These are phyloP conservation scores for Neodontobutis hainanensis DNA, from an alignment of 2,113 vertebrate genomes.

Conservation along the genomic window DNA sequence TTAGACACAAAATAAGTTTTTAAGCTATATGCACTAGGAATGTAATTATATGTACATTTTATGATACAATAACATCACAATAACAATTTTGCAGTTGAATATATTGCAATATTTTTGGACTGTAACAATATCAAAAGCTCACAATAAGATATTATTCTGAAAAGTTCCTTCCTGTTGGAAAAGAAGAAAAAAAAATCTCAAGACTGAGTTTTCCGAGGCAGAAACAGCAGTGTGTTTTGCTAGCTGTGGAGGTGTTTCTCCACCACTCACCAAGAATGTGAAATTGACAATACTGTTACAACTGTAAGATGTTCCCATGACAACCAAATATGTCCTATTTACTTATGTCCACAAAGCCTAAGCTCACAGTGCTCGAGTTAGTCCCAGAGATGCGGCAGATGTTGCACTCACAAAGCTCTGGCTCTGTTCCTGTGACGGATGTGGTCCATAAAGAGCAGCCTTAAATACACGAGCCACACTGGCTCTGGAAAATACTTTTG, in stretches of 20 bases:
- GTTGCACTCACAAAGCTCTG: slow-evolving; percentile 7
- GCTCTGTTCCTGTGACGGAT: slow-evolving; percentile 12
- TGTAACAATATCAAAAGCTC: too few species aligned
- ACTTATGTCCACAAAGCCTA: not conserved
- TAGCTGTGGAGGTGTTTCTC: too few species aligned
- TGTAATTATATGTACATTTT: too few species aligned
- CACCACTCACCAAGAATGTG: too few species aligned
- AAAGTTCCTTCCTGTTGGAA: not conserved
- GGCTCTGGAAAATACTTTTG: slow-evolving; percentile 22
- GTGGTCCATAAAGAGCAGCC: slow-evolving; percentile 21
- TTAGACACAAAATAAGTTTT: too few species aligned
- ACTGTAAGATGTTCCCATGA: not conserved
- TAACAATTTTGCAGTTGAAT: too few species aligned
- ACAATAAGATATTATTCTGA: not conserved
- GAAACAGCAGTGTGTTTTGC: too few species aligned
- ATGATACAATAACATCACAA: too few species aligned
- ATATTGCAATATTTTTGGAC: too few species aligned
- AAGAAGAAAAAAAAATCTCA: not conserved
- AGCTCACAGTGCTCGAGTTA: not conserved
- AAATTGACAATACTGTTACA: not conserved
- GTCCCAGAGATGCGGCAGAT: slow-evolving; percentile 23
- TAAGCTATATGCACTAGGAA: too few species aligned
- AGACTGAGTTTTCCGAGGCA: not conserved
- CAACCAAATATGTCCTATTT: not conserved
- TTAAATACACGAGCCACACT: not conserved